These are phyloP conservation scores for Eriocheir sinensis DNA, from an alignment of 1,140 invertebrate genomes.

Conservation along the genomic window DNA sequence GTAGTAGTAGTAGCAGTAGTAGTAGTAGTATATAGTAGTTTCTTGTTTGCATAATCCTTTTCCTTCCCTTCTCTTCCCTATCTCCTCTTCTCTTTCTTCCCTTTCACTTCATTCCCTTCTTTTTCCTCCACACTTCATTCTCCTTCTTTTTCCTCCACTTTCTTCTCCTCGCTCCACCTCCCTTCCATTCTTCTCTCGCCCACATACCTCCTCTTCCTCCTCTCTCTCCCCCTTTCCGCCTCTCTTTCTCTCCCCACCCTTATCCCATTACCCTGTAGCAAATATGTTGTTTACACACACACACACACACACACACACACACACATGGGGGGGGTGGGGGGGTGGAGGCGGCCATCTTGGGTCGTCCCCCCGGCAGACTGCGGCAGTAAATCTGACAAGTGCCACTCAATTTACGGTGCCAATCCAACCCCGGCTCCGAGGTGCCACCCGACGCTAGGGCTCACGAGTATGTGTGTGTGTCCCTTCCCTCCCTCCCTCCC, in stretches of 20 bases:
- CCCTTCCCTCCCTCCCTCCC: neutral
- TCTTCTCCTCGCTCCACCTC: neutral
- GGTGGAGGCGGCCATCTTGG: constrained; percentile 6
- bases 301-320: constrained; percentile 39
- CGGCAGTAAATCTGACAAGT: constrained; percentile 5
- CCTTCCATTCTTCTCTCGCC: neutral
- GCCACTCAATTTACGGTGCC: neutral
- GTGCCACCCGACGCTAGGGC: neutral
- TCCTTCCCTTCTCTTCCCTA: neutral
- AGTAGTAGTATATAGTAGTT: too few species aligned
- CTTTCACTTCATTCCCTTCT: neutral
- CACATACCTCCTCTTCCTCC: too few species aligned
- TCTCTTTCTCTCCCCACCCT: neutral
- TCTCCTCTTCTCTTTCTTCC: neutral
- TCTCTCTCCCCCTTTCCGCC: neutral
- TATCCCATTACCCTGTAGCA: too few species aligned
- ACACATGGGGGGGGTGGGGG: neutral
- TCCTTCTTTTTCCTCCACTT: neutral
- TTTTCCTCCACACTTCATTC: neutral
- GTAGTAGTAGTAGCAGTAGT: too few species aligned
- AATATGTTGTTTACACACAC: neutral
- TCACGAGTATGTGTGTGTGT: too few species aligned
- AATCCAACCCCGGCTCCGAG: neutral
- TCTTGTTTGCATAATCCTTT: too few species aligned
- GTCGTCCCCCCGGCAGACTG: neutral